Conservation (phyloP, 1,140 invertebrate genomes). For the Diachasma alloeum region DNA sequence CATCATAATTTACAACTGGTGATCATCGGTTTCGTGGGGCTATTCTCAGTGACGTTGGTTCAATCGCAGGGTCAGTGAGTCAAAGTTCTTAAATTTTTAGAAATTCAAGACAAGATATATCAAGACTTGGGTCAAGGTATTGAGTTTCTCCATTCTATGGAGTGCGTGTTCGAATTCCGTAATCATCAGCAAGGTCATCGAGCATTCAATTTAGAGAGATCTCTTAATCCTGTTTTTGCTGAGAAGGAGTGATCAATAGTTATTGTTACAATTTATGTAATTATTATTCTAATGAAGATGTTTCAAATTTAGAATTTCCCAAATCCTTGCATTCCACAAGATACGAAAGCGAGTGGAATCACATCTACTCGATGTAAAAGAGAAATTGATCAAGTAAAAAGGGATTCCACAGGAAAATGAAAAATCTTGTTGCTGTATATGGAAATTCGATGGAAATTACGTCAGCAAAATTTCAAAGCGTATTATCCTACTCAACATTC, state of each 20-base stretch:
- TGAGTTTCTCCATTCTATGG: neutral
- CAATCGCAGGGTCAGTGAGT: constrained; percentile 17
- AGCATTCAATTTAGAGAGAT: neutral
- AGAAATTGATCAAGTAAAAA: too few species aligned
- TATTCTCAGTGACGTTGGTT: neutral
- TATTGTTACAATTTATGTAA: neutral
- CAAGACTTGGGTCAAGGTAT: neutral
- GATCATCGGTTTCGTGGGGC: neutral
- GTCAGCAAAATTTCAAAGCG: too few species aligned
- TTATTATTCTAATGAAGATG: too few species aligned
- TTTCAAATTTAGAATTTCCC: too few species aligned
- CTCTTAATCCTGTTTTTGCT: neutral
- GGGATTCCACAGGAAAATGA: too few species aligned
- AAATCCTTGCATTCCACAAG: too few species aligned
- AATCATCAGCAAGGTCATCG: neutral
- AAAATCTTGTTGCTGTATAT: too few species aligned
- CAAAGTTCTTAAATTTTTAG: neutral
- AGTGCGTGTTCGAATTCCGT: neutral
- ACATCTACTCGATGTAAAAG: too few species aligned
- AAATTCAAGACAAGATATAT: neutral
- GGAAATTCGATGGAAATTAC: too few species aligned
- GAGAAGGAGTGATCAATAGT: too few species aligned
- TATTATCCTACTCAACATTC: too few species aligned
- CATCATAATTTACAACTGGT: neutral
- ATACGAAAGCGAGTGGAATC: too few species aligned